Conservation (phyloP, 1,140 invertebrate genomes). For the Eufriesea mexicana region DNA sequence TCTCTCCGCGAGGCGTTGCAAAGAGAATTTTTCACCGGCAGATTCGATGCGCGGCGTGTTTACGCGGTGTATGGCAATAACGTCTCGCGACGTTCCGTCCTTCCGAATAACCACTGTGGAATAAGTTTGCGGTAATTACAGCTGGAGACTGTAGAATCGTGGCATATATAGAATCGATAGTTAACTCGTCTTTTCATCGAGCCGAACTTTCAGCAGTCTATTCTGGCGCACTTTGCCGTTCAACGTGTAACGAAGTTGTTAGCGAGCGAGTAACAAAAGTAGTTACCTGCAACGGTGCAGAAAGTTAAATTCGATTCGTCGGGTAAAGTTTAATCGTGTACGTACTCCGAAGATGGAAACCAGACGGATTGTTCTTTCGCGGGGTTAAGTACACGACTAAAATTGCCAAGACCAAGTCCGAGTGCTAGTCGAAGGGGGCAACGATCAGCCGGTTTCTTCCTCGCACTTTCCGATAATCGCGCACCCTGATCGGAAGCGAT, state of each 20-base stretch:
- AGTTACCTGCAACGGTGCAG: conserved; percentile 72
- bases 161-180: conserved; percentile 56
- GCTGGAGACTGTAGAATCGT: conserved; percentile 20
- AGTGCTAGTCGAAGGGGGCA: conserved; percentile 31
- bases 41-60: no score
- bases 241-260: conserved; percentile 73
- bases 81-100: not conserved
- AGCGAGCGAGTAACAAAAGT: conserved; percentile 73
- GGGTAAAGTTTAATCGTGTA: conserved; percentile 78
- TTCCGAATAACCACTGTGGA: not conserved
- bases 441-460: no score
- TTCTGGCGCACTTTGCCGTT: conserved; percentile 49
- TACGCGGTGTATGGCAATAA: not conserved
- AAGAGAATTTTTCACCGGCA: no score
- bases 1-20: no score
- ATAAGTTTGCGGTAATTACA: conserved; percentile 36
- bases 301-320: conserved; percentile 81
- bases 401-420: conserved; percentile 46
- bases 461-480: no score
- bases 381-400: conserved; percentile 66
- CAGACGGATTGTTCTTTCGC: conserved; percentile 69
- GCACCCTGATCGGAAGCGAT: no score
- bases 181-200: conserved; percentile 60
- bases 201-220: conserved; percentile 56
- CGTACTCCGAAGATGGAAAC: conserved; percentile 66